Evolutionary conservation across 2,888 invertebrate species (phyloP).

Genomic region (Caenorhabditis sinica): DNA sequence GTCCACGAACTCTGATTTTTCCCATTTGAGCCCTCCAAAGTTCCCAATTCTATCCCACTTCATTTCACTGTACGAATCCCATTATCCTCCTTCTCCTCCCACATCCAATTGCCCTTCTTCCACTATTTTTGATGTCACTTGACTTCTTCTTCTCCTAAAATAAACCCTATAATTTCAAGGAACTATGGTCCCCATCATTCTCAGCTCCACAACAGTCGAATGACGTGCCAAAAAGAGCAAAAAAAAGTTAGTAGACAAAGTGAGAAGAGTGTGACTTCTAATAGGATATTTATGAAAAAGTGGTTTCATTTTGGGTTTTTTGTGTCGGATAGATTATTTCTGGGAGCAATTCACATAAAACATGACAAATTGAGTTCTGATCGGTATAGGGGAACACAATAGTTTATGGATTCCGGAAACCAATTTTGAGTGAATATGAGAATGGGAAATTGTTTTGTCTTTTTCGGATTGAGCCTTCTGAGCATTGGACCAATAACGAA

Average conservation of each 20-base stretch:
- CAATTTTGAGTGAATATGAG: neutral
- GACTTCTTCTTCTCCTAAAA: neutral
- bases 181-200: neutral
- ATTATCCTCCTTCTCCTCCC: neutral
- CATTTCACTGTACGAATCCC: conserved; percentile 24
- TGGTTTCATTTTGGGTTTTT: conserved; percentile 3
- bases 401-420: neutral
- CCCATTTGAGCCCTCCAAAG: neutral
- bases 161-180: conserved; percentile 22
- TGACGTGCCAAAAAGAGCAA: conserved; percentile 11
- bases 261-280: conserved; percentile 16
- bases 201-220: neutral
- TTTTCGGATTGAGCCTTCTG: too few species aligned
- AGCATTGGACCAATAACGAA: too few species aligned
- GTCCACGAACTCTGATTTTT: neutral
- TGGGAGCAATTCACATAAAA: conserved; percentile 3
- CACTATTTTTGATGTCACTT: conserved; percentile 13
- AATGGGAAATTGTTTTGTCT: too few species aligned
- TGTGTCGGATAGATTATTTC: neutral
- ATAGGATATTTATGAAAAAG: conserved; percentile 31
- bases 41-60: neutral
- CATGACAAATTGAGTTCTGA: neutral
- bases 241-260: neutral
- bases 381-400: neutral
- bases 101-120: neutral